Percentiles rank a stretch among this genome's conserved stretches.
These are phyloP conservation scores for Bilobella aurantiaca DNA, from an alignment of 1,140 invertebrate species.

Conservation along the genomic window DNA sequence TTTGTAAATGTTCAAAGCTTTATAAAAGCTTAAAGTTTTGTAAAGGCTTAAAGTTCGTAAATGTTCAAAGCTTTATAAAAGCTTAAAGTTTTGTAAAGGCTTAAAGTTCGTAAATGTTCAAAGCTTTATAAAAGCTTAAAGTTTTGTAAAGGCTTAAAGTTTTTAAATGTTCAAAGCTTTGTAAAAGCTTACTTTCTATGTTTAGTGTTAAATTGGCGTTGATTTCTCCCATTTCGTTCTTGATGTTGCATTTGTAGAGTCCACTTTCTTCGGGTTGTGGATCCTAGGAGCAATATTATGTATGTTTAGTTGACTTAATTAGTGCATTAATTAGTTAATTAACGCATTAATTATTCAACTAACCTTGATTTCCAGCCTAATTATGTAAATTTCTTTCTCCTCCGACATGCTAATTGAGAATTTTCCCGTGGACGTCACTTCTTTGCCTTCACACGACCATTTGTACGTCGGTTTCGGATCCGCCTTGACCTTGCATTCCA, in stretches of 20 bases:
- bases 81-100: too few relatives aligned
- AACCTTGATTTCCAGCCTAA: constrained; percentile 74
- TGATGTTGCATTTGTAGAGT: constrained; percentile 95
- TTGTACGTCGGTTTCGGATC: constrained; percentile 84
- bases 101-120: too few relatives aligned
- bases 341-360: constrained; percentile 10
- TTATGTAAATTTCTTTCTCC: constrained; percentile 76
- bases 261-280: constrained; percentile 90
- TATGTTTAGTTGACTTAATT: background rate
- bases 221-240: constrained; percentile 87
- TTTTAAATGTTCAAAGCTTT: too few relatives aligned
- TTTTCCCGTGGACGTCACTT: constrained; percentile 66
- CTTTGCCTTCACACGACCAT: constrained; percentile 77
- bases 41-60: too few relatives aligned
- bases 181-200: constrained; percentile 75
- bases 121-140: too few relatives aligned
- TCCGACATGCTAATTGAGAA: constrained; percentile 64
- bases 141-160: too few relatives aligned
- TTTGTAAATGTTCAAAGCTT: too few relatives aligned
- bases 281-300: constrained; percentile 47
- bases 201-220: constrained; percentile 94
- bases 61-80: too few relatives aligned
- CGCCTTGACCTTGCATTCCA: constrained; percentile 92
- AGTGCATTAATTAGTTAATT: background rate
- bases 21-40: too few relatives aligned